Base-by-base conservation (phyloP, 2,797 vertebrate genomes). In the Zenarchopterus dispar region DNA sequence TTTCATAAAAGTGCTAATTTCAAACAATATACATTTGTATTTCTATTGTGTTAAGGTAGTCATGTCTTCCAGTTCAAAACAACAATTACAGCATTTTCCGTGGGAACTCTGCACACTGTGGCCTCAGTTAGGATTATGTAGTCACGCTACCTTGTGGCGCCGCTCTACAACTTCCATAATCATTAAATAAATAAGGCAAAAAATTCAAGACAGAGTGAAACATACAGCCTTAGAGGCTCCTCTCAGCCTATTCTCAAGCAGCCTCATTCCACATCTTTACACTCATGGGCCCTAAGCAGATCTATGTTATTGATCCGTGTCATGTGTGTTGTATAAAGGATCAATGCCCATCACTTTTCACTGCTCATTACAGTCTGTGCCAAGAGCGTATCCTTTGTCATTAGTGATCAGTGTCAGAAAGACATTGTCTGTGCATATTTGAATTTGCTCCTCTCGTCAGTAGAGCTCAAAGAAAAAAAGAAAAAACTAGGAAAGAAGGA, bases 231-330 rank as follows among this genome's bases (percentile, higher is more conserved):
- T 8, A 21, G 42, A 67, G 77, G 70, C 78, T 82, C 80, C 80
- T 56, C 58, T 56, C 55, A 63, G 80, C 26, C 73, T 64, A 68
- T 51, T 49, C 56, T 65, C 44, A 43, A 33, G 56, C 50, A 56
- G 62, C 49, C 59, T 55, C 62, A 59, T 73, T 56, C 77, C 69
- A 82, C 63, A 66, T 51, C 47, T 23, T 48, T 58, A 62, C 33
- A 22, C 61, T 47, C 48, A 26, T 28, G 62, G 56, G 43, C 65
- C 69, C 70, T n/a, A 31, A 41, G 67, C 22, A 6, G 46, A 88
- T 86, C 77, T 57, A 76, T 81, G 63, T 31, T 76, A 88, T 90
- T 90, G 88, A 92, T 91, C 61, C 31, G 56, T 16, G 54, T 68
- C 44, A 59, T 62, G 68, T 65, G 73, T 66, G 70, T 66, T 82